Evolutionary conservation across 2,797 vertebrate species (phyloP).

Genomic region (Ctenopoma kingsleyae): DNA sequence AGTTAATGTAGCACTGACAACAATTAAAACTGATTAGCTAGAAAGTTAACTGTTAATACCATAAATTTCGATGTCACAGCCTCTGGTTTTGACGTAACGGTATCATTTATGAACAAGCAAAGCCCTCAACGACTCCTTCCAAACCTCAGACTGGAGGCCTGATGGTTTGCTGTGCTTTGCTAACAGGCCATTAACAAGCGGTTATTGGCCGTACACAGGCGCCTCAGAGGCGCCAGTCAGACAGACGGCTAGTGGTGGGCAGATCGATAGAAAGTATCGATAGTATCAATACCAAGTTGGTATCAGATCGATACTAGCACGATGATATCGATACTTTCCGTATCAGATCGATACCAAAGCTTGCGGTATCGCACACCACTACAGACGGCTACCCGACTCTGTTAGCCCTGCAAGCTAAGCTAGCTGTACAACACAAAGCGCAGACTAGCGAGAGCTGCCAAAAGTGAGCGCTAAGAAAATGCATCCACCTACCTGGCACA

Average conservation of each 20-base stretch:
- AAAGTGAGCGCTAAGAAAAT: neutral
- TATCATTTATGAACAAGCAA: neutral
- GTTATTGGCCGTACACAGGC: conserved; percentile 49
- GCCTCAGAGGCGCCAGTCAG: conserved; percentile 72
- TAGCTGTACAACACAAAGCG: conserved; percentile 56
- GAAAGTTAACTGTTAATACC: conserved; percentile 3
- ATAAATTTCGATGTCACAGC: conserved; percentile 24
- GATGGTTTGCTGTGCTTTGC: conserved; percentile 26
- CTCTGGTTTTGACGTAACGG: neutral
- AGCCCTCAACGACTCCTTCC: neutral
- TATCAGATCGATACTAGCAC: too few relatives aligned
- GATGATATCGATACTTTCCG: too few relatives aligned
- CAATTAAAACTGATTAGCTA: conserved; percentile 1
- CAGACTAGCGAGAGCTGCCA: conserved; percentile 1
- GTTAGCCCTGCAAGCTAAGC: conserved; percentile 63
- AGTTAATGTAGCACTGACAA: neutral
- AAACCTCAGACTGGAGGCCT: neutral
- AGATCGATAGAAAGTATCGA: too few relatives aligned
- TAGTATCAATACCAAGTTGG: too few relatives aligned
- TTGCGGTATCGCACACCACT: too few relatives aligned
- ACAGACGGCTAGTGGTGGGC: conserved; percentile 12
- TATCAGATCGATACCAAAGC: too few relatives aligned
- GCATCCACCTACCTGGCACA: conserved; percentile 66
- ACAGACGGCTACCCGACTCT: conserved; percentile 34
- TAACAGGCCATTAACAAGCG: conserved; percentile 48